Base-by-base conservation (phyloP, 1,140 invertebrate genomes). In the Acromyrmex echinatior region DNA sequence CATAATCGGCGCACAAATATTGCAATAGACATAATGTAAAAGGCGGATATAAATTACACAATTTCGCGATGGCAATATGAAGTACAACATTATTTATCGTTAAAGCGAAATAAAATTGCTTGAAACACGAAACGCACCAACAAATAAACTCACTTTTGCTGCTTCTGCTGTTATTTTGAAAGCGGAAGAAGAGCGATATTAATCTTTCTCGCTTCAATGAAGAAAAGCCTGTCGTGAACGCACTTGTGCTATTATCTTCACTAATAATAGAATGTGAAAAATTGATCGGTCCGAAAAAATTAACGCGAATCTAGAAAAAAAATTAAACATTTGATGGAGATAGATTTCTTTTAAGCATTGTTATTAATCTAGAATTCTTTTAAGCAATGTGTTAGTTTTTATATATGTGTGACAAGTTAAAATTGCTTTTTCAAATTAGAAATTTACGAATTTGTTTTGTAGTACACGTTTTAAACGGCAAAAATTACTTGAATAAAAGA, bases 71-170 rank as follows among this genome's bases (percentile, higher is more conserved):
- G 18, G 49, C 49, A 58, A 12, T 71, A 45, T 53, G 10, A 58
- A 82, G 51, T 45, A 60, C 35, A 18, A 51, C 35, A 82, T 82
- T 82, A 82, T 82, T 73, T 73, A 60, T 82, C 49, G 53, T 82
- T 82, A 73, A 25, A n/a, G 18, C 18, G 51, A 73, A 58, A 82
- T 73, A 73, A 73, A 82, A 82, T 82, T n/a, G 49, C 66, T 6
- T 68, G 35, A 45, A 68, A 68, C 18, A 49, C 14, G 28, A 60
- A 73, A 31, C 53, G 79, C 49, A 66, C n/a, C 49, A 70, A 66
- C 65, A 16, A 71, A 80, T 73, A 73, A 73, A 60, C 51, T 71
- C 14, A n/a, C 25, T 51, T 68, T 45, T 53, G 62, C 12, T 28
- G 31, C 18, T 51, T 68, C 45, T 53, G 62, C 12, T 28, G 62